Conservation (phyloP, 2,888 invertebrate species). For the Synergus itoensis region DNA sequence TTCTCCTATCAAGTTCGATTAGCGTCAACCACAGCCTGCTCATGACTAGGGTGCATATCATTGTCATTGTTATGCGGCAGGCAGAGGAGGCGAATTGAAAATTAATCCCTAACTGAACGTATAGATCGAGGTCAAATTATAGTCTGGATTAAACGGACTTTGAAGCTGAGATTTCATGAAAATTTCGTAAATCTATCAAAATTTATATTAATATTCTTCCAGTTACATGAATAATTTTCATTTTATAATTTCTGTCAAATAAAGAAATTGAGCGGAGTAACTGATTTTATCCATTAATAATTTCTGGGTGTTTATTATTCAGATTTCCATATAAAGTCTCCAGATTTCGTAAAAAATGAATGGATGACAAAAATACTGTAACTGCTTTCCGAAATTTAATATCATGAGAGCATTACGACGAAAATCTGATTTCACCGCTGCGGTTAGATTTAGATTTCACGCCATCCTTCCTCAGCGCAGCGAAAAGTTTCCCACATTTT, state of each 20-base stretch:
- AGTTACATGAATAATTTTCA: too few species aligned
- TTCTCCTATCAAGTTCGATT: slow-evolving; percentile 4
- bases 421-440: background rate
- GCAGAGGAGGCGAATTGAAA: background rate
- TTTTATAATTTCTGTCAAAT: background rate
- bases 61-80: slow-evolving; percentile 19
- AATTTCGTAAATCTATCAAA: background rate
- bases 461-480: background rate
- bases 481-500: slow-evolving; percentile 7
- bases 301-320: background rate
- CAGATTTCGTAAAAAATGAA: background rate
- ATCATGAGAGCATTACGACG: background rate
- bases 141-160: background rate
- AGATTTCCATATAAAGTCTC: background rate
- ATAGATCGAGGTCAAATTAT: background rate
- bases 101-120: slow-evolving; percentile 23
- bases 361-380: background rate
- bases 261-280: background rate
- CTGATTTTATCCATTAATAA: background rate
- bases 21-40: background rate
- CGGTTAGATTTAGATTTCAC: background rate
- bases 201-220: background rate
- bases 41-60: background rate
- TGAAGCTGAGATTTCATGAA: background rate
- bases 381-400: background rate